A percentile compares a stretch with the other conserved stretches of the same genome.
phyloP scores from a whole-genome alignment of 2,113 vertebrate species.

The Chloroceryle aenea region DNA sequence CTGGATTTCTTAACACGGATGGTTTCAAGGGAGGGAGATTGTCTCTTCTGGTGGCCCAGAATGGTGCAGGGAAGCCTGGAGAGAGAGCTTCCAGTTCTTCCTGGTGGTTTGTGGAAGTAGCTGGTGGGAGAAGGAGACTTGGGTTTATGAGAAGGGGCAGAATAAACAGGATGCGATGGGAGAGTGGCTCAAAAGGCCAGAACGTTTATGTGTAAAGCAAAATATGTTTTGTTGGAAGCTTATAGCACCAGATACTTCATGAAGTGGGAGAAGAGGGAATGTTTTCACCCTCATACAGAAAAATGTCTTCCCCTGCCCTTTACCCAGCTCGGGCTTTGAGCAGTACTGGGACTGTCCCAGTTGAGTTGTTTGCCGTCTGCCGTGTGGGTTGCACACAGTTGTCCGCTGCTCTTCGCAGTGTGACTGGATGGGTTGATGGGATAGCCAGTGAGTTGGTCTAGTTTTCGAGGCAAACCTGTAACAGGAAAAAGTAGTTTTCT shows the following conservation, averaged over 20 bases:
- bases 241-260: not conserved
- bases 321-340: not conserved
- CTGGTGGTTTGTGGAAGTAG: not conserved
- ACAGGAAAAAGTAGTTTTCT: not conserved
- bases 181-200: not conserved
- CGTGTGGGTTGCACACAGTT: rapidly evolving
- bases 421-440: not conserved
- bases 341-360: not conserved
- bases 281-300: not conserved
- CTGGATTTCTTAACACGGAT: too few relatives aligned
- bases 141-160: too few relatives aligned
- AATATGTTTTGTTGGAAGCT: not conserved
- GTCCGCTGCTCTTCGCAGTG: rapidly evolving
- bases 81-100: not conserved
- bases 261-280: not conserved
- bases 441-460: rapidly evolving
- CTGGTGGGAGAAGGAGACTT: too few relatives aligned
- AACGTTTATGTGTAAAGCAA: not conserved
- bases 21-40: not conserved
- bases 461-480: not conserved
- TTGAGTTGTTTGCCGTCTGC: not conserved
- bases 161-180: too few relatives aligned
- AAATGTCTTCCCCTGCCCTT: rapidly evolving
- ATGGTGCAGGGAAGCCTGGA: too few relatives aligned
- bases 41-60: not conserved